Evolutionary conservation across 2,888 invertebrate species (phyloP).

Genomic region (Macaria notata): DNA sequence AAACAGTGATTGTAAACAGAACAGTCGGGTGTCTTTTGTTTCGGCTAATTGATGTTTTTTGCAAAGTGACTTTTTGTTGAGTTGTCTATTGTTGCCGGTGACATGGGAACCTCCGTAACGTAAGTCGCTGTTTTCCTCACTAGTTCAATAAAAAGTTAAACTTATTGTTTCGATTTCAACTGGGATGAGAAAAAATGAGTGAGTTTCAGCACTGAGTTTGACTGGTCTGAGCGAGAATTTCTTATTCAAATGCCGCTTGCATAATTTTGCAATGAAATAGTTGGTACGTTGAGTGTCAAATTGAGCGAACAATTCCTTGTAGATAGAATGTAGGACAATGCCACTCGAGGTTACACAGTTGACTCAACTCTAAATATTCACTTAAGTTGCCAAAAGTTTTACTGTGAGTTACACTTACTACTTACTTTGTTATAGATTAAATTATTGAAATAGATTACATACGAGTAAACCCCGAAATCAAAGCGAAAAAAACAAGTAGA

Average conservation of each 20-base stretch:
- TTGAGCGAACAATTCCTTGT: constrained; percentile 53
- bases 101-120: constrained; percentile 68
- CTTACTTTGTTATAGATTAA: too few relatives aligned
- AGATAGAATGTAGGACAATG: constrained; percentile 67
- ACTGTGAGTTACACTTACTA: too few relatives aligned
- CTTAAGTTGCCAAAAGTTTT: background rate
- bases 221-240: constrained; percentile 1
- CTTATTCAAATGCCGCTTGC: constrained; percentile 20
- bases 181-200: too few relatives aligned
- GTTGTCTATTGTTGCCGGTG: constrained; percentile 52
- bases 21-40: constrained; percentile 45
- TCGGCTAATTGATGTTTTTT: constrained; percentile 46
- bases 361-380: constrained; percentile 10
- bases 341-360: constrained; percentile 43
- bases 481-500: too few relatives aligned
- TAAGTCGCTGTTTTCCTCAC: constrained; percentile 51
- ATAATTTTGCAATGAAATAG: constrained; percentile 29
- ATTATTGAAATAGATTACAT: too few relatives aligned
- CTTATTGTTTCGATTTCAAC: too few relatives aligned
- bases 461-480: too few relatives aligned
- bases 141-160: constrained; percentile 7
- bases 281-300: constrained; percentile 38
- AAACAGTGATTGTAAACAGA: constrained; percentile 44
- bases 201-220: too few relatives aligned
- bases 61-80: constrained; percentile 54